Percentiles rank a stretch among this genome's conserved stretches.
phyloP scores from a whole-genome alignment of 1,140 invertebrate genomes.

The Drosophila pandora region DNA sequence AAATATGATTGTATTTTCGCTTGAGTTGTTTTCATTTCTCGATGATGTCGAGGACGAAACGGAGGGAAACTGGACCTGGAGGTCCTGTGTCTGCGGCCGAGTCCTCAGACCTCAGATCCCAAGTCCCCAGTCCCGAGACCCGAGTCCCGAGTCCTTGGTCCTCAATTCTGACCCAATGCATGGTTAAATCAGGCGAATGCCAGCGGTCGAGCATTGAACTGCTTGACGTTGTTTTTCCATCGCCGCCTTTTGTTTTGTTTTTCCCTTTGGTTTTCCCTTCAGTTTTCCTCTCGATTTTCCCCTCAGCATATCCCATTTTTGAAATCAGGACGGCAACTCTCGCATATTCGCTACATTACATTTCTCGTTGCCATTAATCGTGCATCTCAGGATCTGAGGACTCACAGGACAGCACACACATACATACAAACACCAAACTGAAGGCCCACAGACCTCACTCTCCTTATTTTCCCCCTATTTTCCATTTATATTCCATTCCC shows the following conservation, averaged over 20 bases:
- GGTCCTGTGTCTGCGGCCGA: conserved; percentile 2
- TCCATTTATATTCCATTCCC: conserved; percentile 3
- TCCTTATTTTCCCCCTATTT: background rate
- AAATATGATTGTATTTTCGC: conserved; percentile 82
- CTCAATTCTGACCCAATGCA: conserved; percentile 64
- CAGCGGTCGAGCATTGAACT: conserved; percentile 73
- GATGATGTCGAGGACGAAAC: conserved; percentile 72
- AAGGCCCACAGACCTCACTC: conserved; percentile 7
- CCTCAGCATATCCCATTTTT: conserved; percentile 50
- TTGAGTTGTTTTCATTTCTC: conserved; percentile 82
- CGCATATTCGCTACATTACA: conserved; percentile 78
- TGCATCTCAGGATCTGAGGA: conserved; percentile 48
- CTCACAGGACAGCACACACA: background rate
- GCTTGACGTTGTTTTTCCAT: conserved; percentile 54
- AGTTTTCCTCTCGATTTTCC: conserved; percentile 53
- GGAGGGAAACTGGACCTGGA: conserved; percentile 1
- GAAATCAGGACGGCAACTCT: conserved; percentile 77
- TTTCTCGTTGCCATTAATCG: conserved; percentile 78
- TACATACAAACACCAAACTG: conserved; percentile 3
- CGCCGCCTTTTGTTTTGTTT: conserved; percentile 47
- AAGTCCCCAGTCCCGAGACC: background rate
- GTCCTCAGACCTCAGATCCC: conserved; percentile 12
- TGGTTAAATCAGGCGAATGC: conserved; percentile 76
- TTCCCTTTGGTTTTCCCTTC: conserved; percentile 46
- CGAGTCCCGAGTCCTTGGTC: conserved; percentile 9